phyloP scores from a whole-genome alignment of 2,888 invertebrate genomes.

The Ecliptopera silaceata region DNA sequence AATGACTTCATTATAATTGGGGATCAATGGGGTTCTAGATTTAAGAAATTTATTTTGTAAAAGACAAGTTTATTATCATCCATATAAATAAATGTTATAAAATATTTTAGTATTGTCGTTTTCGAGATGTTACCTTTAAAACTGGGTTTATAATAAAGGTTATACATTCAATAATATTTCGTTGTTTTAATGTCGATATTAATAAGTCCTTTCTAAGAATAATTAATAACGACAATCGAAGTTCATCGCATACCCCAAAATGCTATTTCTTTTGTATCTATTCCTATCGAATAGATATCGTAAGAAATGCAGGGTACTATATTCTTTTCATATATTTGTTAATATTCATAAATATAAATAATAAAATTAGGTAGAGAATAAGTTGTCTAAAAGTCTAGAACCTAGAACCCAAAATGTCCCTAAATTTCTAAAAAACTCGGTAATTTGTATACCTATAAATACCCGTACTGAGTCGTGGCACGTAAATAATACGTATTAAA shows the following conservation, averaged over 20 bases:
- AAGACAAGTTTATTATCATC: neutral
- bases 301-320: conserved; percentile 45
- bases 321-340: conserved; percentile 12
- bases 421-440: conserved; percentile 41
- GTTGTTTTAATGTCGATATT: conserved; percentile 20
- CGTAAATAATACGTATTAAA: conserved; percentile 53
- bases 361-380: neutral
- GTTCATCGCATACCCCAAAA: conserved; percentile 19
- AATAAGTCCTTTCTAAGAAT: conserved; percentile 11
- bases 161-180: conserved; percentile 6
- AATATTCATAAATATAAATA: neutral
- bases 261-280: conserved; percentile 50
- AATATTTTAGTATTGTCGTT: conserved; percentile 8
- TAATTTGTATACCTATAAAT: conserved; percentile 54
- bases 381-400: conserved; percentile 8
- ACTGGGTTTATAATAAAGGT: neutral
- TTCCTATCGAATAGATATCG: conserved; percentile 54
- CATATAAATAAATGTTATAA: neutral
- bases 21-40: conserved; percentile 36
- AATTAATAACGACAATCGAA: conserved; percentile 25
- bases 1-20: conserved; percentile 51
- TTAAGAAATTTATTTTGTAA: conserved; percentile 4
- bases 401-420: conserved; percentile 27
- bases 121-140: neutral
- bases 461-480: conserved; percentile 78